These are phyloP conservation scores for Sphaeridia pumilis DNA, from an alignment of 2,888 invertebrate species.

Conservation along the genomic window DNA sequence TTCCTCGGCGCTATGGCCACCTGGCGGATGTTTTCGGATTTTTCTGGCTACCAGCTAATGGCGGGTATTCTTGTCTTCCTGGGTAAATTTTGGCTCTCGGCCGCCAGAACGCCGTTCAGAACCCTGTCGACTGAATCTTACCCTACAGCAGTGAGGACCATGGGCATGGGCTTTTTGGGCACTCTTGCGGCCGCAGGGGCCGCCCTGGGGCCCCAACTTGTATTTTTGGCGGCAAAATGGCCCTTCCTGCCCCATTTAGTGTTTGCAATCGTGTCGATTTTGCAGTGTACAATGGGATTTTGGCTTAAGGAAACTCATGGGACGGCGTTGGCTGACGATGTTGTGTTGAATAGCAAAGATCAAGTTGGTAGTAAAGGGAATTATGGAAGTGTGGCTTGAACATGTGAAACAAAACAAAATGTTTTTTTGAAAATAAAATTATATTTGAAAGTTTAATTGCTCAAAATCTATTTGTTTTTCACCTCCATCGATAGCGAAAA, in stretches of 20 bases:
- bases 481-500: too few species aligned
- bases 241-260: conserved; percentile 6
- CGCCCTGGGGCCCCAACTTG: conserved; percentile 8
- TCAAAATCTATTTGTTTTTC: too few species aligned
- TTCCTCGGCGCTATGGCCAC: conserved; percentile 6
- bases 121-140: conserved; percentile 10
- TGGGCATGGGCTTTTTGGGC: conserved; percentile 8
- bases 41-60: not conserved
- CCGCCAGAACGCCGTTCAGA: conserved; percentile 3
- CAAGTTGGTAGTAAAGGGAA: too few species aligned
- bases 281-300: too few species aligned
- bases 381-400: too few species aligned
- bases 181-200: conserved; percentile 3
- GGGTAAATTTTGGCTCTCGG: conserved; percentile 5
- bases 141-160: conserved; percentile 7
- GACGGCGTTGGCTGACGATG: too few species aligned
- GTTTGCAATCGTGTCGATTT: too few species aligned
- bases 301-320: too few species aligned
- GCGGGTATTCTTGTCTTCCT: not conserved
- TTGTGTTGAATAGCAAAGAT: too few species aligned
- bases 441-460: too few species aligned
- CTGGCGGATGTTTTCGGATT: not conserved
- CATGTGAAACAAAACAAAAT: too few species aligned
- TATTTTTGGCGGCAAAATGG: not conserved
- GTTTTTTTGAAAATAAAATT: too few species aligned